Percentiles rank a stretch among this genome's conserved stretches.
These are phyloP conservation scores for Pseudomyrmex gracilis DNA, from an alignment of 1,140 invertebrate species.

Conservation along the genomic window DNA sequence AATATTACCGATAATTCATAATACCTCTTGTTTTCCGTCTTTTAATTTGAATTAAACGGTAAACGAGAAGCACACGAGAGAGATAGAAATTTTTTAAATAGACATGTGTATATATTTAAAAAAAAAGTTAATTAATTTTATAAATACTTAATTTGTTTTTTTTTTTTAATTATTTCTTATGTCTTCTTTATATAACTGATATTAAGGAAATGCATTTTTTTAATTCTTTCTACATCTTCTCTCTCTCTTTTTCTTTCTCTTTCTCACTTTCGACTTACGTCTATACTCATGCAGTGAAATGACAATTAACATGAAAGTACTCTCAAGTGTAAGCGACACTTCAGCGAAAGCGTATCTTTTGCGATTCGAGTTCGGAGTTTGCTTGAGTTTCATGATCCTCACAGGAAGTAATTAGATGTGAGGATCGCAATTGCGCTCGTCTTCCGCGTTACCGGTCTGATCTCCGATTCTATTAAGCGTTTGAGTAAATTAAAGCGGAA, in stretches of 20 bases:
- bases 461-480: conserved; percentile 3
- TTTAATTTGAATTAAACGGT: neutral
- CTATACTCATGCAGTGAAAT: conserved; percentile 34
- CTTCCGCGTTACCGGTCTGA: conserved; percentile 32
- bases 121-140: no score
- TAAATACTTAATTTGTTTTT: no score
- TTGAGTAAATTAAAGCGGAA: conserved; percentile 29
- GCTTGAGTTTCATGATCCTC: conserved; percentile 64
- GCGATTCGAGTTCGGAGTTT: conserved; percentile 54
- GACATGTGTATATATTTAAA: neutral
- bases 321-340: conserved; percentile 52
- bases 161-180: no score
- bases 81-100: neutral
- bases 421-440: conserved; percentile 51
- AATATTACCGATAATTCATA: neutral
- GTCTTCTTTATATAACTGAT: no score
- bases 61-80: neutral
- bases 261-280: neutral
- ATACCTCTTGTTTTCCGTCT: neutral
- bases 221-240: no score
- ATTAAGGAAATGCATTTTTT: no score
- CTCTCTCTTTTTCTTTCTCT: no score
- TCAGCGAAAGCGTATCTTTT: conserved; percentile 61
- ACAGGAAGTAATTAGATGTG: conserved; percentile 69
- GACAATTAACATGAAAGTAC: conserved; percentile 66